Evolutionary conservation across 2,797 vertebrate species (phyloP), one percentile per base, ranked within the genome.

Genomic region (Gallirallus australis): DNA sequence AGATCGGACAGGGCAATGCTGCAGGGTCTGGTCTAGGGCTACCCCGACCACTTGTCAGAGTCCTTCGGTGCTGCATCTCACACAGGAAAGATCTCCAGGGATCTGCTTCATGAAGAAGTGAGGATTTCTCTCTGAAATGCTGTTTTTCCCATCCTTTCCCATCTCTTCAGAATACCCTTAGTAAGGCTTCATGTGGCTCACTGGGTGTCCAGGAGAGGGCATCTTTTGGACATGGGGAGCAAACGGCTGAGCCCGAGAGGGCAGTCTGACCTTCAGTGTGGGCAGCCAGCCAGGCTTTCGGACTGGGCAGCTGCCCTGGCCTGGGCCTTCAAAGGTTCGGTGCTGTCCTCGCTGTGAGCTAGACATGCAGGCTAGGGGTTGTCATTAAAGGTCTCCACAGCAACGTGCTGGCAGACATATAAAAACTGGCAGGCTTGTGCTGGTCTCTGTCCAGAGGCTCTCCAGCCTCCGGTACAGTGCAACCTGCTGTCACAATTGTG

Each of bases 251-350:
- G 83, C 52, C 33, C 8, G 48, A 90, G 52, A 90, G 79, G 95
- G 70, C 94, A 96, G 78, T 25, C 65, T 90, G 82, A 93, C 94
- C 90, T 95, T 92, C 89, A 94, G 56, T 35, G 56, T 20, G 42
- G 82, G 50, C 85, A 66, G 64, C 0, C 2, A 70, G 81, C 79
- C 71, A 78, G 66, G 53, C 70, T 59, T 63, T 56, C 6, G 7
- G n/a, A 50, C 56, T 37, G 20, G 37, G 60, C 82, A 80, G 45
- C 33, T 2, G 2, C 57, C 19, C 54, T 39, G 52, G 28, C 48
- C 69, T 47, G n/a, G 17, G 35, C 35, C 80, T 69, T 78, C 30
- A 42, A 4, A 60, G 40, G 33, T 76, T 75, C n/a, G 7, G 53
- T 72, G 80, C 72, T 93, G 79, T 42, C 59, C 42, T 86, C 1